Evolutionary conservation across 1,140 invertebrate species (phyloP), one percentile per base, ranked within the genome.

Genomic region (Holotrichia oblita): DNA sequence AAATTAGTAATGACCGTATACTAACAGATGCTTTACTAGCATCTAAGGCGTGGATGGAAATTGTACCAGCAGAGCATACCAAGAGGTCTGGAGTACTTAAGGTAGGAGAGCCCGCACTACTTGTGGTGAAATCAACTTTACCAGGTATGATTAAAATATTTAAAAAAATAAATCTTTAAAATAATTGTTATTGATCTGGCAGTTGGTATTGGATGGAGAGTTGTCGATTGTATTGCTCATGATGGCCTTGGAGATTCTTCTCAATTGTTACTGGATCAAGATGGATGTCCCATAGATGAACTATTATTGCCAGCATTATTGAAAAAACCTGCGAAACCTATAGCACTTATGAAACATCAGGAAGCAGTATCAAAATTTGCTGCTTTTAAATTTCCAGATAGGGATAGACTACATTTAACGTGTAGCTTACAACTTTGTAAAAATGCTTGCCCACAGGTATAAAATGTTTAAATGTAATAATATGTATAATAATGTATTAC

Each of bases 371-470:
- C 93, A 0, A 91, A 90, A 40, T 95, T 95, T 87, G 90, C 92
- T 10, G 93, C 93, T 6, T 95, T 95, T 82, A 94, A 94, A 83
- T 95, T 95, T 87, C 93, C 93, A 14, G 93, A 94, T 82, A 87
- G 93, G 80, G 92, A 93, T 75, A 90, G 91, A 76, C 85, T 95
- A 10, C 93, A 94, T 86, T 87, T 95, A 12, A 90, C 90, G 72
- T 91, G 93, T 89, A 87, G 89, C 78, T 85, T 93, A 82, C 89
- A 92, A 81, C 83, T 93, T 0, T 95, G 94, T 83, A 91, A 91
- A 85, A 91, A 90, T 14, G 86, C 87, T 72, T 95, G 94, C 83
- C 89, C 90, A 3, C 87, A 88, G 84, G 91, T 92, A 83, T 34
- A 34, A 34, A 34, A 4, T 34, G 27, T 34, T 34, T n/a, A n/a